These are phyloP conservation scores for Brachionus calyciflorus DNA, from an alignment of 1,140 invertebrate genomes.

Conservation along the genomic window DNA sequence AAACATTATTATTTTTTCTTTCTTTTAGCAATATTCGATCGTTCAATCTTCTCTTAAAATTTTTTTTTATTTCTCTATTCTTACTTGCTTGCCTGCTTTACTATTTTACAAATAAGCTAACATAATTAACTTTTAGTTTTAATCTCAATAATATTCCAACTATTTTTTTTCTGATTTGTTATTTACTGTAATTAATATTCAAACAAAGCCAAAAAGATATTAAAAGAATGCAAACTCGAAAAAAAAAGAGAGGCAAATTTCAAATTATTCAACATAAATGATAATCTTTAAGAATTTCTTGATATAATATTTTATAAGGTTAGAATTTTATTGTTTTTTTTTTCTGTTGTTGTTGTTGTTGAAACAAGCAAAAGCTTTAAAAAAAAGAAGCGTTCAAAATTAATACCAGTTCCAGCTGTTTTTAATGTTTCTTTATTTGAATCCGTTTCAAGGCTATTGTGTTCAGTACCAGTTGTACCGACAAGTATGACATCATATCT, in stretches of 20 bases:
- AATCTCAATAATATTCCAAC: slow-evolving; percentile 17
- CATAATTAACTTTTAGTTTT: slow-evolving; percentile 38
- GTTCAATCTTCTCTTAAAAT: neutral
- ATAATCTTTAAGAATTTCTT: too few relatives aligned
- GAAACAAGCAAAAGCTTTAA: neutral
- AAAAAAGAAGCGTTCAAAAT: neutral
- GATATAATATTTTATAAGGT: too few relatives aligned
- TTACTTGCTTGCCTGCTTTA: neutral
- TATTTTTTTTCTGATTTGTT: slow-evolving; percentile 32
- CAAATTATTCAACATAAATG: slow-evolving; percentile 17
- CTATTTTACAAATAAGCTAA: slow-evolving; percentile 18
- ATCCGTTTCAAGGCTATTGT: slow-evolving; percentile 34
- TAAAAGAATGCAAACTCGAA: too few relatives aligned
- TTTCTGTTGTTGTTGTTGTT: too few relatives aligned
- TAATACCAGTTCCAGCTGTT: slow-evolving; percentile 42
- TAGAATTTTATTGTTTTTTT: too few relatives aligned
- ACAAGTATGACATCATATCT: slow-evolving; percentile 20
- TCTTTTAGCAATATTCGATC: neutral
- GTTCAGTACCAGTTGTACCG: slow-evolving; percentile 29
- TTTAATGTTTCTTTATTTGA: slow-evolving; percentile 27
- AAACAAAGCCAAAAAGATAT: slow-evolving; percentile 21
- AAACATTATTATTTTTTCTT: neutral
- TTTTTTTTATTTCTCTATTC: neutral
- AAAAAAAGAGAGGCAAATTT: too few relatives aligned
- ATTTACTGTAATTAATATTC: slow-evolving; percentile 36